Evolutionary conservation across 1,140 invertebrate species (phyloP).

Genomic region (Chlorops oryzae): DNA sequence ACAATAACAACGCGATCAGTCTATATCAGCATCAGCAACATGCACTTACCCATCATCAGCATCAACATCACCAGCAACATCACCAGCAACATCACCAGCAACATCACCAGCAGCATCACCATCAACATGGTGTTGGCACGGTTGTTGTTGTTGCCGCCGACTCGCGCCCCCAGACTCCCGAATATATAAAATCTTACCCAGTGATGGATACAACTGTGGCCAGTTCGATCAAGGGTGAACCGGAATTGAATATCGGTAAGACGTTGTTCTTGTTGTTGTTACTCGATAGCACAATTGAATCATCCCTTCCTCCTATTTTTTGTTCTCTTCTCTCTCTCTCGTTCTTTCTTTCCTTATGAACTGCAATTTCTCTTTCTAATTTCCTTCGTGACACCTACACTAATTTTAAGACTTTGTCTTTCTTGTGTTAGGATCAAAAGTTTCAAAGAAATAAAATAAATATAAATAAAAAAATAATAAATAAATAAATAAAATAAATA

Average conservation of each 20-base stretch:
- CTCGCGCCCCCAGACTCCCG: constrained; percentile 43
- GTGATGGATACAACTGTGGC: constrained; percentile 56
- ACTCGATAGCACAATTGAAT: too few species aligned
- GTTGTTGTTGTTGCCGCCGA: constrained; percentile 35
- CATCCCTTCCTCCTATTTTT: too few species aligned
- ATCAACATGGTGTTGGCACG: constrained; percentile 15
- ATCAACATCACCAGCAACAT: background rate
- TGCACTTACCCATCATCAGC: background rate
- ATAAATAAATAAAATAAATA: too few species aligned
- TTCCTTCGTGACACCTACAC: too few species aligned
- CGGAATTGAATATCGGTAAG: constrained; percentile 56
- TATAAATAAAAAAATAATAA: too few species aligned
- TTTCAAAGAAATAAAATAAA: too few species aligned
- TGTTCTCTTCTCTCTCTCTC: too few species aligned
- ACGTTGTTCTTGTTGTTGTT: too few species aligned
- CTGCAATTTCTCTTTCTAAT: too few species aligned
- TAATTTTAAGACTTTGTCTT: too few species aligned
- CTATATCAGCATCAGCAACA: constrained; percentile 6
- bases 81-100: background rate
- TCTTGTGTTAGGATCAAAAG: too few species aligned
- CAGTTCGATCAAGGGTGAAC: constrained; percentile 54
- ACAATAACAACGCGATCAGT: background rate
- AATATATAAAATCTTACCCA: constrained; percentile 48
- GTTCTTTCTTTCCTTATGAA: too few species aligned
- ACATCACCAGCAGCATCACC: background rate